These are phyloP conservation scores for Candidula unifasciata DNA, from an alignment of 2,888 invertebrate species.

Conservation along the genomic window DNA sequence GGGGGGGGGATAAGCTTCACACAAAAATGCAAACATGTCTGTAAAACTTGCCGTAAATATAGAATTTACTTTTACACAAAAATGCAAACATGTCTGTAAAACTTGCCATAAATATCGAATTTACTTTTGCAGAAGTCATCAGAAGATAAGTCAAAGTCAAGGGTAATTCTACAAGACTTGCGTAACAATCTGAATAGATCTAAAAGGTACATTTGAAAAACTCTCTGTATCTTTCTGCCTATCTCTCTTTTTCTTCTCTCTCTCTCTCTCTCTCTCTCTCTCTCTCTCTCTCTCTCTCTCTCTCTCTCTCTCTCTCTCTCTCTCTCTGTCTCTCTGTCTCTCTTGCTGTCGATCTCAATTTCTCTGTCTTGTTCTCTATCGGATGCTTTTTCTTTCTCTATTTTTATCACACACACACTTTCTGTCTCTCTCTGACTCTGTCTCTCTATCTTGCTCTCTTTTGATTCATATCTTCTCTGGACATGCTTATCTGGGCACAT, in stretches of 20 bases:
- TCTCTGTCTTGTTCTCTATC: too few species aligned
- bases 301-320: conserved; percentile 34
- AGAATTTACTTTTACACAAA: too few species aligned
- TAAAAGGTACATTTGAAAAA: conserved; percentile 16
- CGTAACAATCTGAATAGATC: conserved; percentile 28
- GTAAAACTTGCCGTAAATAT: too few species aligned
- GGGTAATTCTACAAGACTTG: conserved; percentile 37
- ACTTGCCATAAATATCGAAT: background rate
- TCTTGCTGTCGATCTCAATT: background rate
- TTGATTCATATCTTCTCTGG: too few species aligned
- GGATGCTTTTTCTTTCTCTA: too few species aligned
- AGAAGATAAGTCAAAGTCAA: conserved; percentile 25
- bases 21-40: too few species aligned
- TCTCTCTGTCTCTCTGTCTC: background rate
- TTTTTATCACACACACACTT: too few species aligned
- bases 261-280: conserved; percentile 4
- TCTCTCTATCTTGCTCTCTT: too few species aligned
- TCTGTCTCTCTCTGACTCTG: too few species aligned
- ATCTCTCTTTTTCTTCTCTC: background rate
- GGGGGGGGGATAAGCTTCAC: too few species aligned
- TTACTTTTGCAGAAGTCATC: conserved; percentile 41
- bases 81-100: too few species aligned
- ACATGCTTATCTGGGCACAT: too few species aligned
- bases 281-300: background rate
- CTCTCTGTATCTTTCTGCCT: background rate